Evolutionary conservation across 2,888 invertebrate genomes (phyloP).

Genomic region (Phortica magna): DNA sequence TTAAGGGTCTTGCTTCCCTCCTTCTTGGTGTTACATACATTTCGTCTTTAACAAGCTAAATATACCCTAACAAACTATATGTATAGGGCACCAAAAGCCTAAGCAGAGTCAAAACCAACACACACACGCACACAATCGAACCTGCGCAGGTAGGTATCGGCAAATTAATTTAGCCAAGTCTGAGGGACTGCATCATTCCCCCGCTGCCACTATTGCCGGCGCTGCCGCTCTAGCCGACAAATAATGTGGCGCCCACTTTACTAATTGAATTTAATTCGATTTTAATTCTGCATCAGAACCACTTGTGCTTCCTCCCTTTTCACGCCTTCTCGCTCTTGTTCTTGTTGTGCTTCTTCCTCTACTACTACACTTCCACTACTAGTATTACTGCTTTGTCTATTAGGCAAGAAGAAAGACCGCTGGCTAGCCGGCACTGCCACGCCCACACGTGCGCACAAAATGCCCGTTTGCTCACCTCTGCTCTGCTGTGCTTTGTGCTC

Average conservation of each 20-base stretch:
- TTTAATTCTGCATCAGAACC: conserved; percentile 6
- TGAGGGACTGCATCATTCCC: background rate
- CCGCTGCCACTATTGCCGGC: background rate
- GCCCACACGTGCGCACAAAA: background rate
- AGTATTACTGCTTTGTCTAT: too few species aligned
- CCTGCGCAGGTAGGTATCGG: background rate
- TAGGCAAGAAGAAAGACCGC: too few species aligned
- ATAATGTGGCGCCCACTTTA: background rate
- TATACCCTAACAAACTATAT: too few species aligned
- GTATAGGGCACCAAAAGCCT: too few species aligned
- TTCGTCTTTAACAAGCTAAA: too few species aligned
- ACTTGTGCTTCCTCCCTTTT: background rate
- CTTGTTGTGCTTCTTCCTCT: background rate
- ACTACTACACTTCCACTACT: too few species aligned
- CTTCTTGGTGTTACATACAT: too few species aligned
- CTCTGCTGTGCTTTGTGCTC: too few species aligned
- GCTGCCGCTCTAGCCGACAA: background rate
- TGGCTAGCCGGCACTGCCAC: background rate
- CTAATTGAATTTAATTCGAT: conserved; percentile 23
- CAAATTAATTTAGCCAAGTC: background rate
- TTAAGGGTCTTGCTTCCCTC: too few species aligned
- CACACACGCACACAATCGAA: background rate
- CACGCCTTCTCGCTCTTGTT: background rate
- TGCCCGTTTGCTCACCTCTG: too few species aligned
- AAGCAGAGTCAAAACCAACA: background rate